These are phyloP conservation scores for Dasypolia templi DNA, from an alignment of 2,888 invertebrate species.

Conservation along the genomic window DNA sequence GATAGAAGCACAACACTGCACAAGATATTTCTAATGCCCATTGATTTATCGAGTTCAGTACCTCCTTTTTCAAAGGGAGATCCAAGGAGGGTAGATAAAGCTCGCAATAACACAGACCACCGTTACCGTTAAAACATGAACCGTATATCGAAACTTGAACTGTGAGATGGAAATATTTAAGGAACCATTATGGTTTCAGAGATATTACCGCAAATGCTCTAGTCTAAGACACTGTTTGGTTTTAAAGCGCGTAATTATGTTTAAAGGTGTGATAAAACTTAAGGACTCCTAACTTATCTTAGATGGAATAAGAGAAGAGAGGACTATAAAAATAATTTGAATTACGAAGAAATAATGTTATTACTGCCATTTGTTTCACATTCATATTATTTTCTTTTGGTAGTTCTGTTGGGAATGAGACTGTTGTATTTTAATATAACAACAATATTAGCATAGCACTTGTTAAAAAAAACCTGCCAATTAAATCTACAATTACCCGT, in stretches of 20 bases:
- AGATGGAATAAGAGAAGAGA: conserved; percentile 31
- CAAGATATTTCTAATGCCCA: conserved; percentile 81
- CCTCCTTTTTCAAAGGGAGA: conserved; percentile 79
- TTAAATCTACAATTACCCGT: conserved; percentile 17
- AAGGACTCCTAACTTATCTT: conserved; percentile 51
- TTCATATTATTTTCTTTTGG: conserved; percentile 38
- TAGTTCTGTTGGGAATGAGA: conserved; percentile 36
- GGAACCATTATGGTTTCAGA: conserved; percentile 60
- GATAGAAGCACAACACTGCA: conserved; percentile 47
- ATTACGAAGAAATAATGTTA: conserved; percentile 38
- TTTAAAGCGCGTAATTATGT: conserved; percentile 64
- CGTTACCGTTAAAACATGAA: conserved; percentile 66
- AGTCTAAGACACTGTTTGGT: conserved; percentile 59
- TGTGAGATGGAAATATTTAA: conserved; percentile 70
- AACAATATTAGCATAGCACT: conserved; percentile 12
- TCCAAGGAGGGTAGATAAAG: conserved; percentile 74
- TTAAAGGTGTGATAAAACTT: conserved; percentile 63
- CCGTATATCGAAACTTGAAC: conserved; percentile 60
- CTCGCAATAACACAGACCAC: conserved; percentile 67
- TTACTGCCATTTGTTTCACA: conserved; percentile 38
- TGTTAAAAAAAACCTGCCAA: conserved; percentile 31
- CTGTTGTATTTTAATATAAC: conserved; percentile 1
- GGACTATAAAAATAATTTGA: conserved; percentile 37
- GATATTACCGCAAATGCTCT: conserved; percentile 66
- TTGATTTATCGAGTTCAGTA: conserved; percentile 86